Percentiles rank a stretch among this genome's conserved stretches.
Evolutionary conservation across 2,888 invertebrate genomes (phyloP).

Genomic region (Nephrotoma flavescens): DNA sequence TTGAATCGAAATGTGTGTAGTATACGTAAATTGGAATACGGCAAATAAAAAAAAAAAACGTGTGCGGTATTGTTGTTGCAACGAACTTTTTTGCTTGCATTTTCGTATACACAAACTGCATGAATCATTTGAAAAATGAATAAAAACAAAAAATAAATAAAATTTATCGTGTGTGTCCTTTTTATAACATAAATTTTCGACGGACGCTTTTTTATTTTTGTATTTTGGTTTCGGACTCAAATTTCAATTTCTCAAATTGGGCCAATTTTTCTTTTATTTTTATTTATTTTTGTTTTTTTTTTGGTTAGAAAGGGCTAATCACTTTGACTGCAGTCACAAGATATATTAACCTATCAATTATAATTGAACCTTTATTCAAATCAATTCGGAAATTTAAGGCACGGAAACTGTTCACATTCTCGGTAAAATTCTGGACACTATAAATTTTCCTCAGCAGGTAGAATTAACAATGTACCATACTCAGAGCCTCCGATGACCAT

Average conservation of each 20-base stretch:
- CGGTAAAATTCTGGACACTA: too few species aligned
- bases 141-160: neutral
- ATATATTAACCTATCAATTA: too few species aligned
- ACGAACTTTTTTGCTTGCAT: neutral
- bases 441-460: too few species aligned
- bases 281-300: too few species aligned
- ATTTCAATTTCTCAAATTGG: neutral
- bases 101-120: neutral
- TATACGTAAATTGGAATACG: neutral
- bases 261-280: neutral
- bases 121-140: neutral
- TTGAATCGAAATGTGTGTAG: neutral
- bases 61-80: neutral
- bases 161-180: neutral
- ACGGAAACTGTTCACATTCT: too few species aligned
- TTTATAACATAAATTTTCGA: neutral
- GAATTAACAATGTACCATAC: too few species aligned
- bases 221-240: neutral
- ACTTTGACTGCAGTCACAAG: too few species aligned
- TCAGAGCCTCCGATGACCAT: too few species aligned
- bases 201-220: neutral
- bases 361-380: too few species aligned
- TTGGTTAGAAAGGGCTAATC: too few species aligned
- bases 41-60: neutral
- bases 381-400: too few species aligned